These are phyloP conservation scores for Aphidoletes aphidimyza DNA, from an alignment of 2,888 invertebrate genomes.

Conservation along the genomic window DNA sequence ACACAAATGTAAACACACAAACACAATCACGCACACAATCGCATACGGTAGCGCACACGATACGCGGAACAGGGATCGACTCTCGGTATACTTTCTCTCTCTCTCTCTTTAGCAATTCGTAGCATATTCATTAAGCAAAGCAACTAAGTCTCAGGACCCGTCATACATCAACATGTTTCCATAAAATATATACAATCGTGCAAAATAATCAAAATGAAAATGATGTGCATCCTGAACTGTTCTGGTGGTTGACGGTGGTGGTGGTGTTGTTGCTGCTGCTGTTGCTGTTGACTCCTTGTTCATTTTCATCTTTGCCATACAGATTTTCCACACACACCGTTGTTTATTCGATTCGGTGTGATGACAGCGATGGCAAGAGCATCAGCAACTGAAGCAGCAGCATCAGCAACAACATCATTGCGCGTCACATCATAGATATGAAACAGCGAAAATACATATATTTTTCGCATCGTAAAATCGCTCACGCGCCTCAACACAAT, in stretches of 20 bases:
- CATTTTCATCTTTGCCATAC: not conserved
- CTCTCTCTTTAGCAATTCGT: not conserved
- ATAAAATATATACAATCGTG: conserved; percentile 6
- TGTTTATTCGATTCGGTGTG: too few species aligned
- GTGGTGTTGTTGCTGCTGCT: conserved; percentile 1
- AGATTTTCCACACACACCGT: too few species aligned
- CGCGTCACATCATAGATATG: not conserved
- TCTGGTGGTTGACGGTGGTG: not conserved
- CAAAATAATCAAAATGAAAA: conserved; percentile 35
- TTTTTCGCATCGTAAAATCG: conserved; percentile 39
- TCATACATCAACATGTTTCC: conserved; percentile 38
- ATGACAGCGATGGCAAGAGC: not conserved
- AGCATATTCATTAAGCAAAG: not conserved
- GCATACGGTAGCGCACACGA: too few species aligned
- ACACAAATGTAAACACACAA: not conserved
- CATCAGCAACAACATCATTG: not conserved
- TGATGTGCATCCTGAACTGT: conserved; percentile 34
- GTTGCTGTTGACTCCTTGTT: not conserved
- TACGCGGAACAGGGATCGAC: not conserved
- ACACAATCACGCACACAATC: not conserved
- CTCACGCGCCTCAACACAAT: conserved; percentile 19
- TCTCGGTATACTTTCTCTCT: not conserved
- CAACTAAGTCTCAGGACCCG: not conserved
- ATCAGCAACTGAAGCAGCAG: too few species aligned
- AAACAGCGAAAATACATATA: not conserved